Percentiles rank a stretch among this genome's conserved stretches.
These are phyloP conservation scores for Drosophila lacteicornis DNA, from an alignment of 1,140 invertebrate species.

Conservation along the genomic window DNA sequence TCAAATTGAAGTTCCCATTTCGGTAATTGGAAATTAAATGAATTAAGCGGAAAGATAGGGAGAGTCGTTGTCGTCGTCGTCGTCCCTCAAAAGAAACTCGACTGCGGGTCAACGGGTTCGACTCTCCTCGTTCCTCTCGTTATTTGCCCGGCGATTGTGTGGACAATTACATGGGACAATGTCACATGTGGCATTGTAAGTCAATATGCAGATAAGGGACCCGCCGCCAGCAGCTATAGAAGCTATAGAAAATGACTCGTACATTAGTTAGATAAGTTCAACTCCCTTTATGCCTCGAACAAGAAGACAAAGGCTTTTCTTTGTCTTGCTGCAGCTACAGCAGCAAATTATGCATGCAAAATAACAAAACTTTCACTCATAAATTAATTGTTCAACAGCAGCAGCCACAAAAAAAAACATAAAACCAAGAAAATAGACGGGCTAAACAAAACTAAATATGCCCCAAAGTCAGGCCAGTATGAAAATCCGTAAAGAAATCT, in stretches of 20 bases:
- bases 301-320: constrained; percentile 48
- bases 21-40: constrained; percentile 69
- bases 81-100: constrained; percentile 44
- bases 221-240: constrained; percentile 6
- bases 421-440: constrained; percentile 1
- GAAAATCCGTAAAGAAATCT: constrained; percentile 51
- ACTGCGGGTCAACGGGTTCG: constrained; percentile 72
- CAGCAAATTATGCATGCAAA: constrained; percentile 77
- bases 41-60: constrained; percentile 65
- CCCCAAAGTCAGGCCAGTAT: constrained; percentile 41
- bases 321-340: constrained; percentile 16
- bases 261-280: constrained; percentile 69
- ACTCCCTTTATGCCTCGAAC: constrained; percentile 22
- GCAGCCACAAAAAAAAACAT: not conserved
- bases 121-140: constrained; percentile 10
- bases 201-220: constrained; percentile 74
- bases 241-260: constrained; percentile 8
- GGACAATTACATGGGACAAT: constrained; percentile 64
- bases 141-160: constrained; percentile 52
- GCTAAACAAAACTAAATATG: constrained; percentile 56
- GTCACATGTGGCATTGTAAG: constrained; percentile 53
- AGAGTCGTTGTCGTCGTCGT: not conserved
- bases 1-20: constrained; percentile 37
- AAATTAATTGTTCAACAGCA: constrained; percentile 69
- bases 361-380: constrained; percentile 77